These are phyloP conservation scores for Pontoporia blainvillei DNA, from an alignment of 2,113 vertebrate species.

Conservation along the genomic window DNA sequence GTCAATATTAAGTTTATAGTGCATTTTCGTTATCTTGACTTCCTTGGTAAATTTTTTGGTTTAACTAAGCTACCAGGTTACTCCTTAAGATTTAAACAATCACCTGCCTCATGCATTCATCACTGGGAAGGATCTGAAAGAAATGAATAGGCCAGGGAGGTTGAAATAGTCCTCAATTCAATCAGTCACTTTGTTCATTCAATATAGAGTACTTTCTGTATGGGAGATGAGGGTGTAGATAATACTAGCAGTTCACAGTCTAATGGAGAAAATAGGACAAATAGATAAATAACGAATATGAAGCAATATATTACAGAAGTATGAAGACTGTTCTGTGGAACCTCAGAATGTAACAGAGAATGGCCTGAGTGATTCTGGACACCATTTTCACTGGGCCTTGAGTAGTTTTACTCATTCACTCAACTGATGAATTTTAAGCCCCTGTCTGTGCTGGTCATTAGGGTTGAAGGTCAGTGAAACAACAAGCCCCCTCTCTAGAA, in stretches of 20 bases:
- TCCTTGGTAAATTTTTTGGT: conserved; percentile 22
- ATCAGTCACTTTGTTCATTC: background rate
- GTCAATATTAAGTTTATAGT: conserved; percentile 58
- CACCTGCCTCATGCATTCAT: background rate
- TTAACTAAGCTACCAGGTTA: conserved; percentile 19
- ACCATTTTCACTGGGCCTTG: background rate
- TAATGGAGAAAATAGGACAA: background rate
- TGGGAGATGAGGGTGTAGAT: background rate
- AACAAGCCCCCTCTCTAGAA: conserved; percentile 18
- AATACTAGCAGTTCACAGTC: conserved; percentile 5
- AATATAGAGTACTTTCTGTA: background rate
- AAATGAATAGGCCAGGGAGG: background rate
- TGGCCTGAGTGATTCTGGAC: background rate
- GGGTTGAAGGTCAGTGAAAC: background rate
- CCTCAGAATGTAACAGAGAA: background rate
- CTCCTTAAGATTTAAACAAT: conserved; percentile 10
- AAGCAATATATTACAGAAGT: background rate
- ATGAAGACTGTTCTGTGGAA: background rate
- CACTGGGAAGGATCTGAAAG: conserved; percentile 15
- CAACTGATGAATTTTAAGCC: background rate
- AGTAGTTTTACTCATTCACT: background rate
- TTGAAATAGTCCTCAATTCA: conserved; percentile 13
- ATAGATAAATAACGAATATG: background rate
- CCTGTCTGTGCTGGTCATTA: background rate
- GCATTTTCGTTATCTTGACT: conserved; percentile 50